Conservation (phyloP, 2,888 invertebrate species). For the Coelinius sp. region DNA sequence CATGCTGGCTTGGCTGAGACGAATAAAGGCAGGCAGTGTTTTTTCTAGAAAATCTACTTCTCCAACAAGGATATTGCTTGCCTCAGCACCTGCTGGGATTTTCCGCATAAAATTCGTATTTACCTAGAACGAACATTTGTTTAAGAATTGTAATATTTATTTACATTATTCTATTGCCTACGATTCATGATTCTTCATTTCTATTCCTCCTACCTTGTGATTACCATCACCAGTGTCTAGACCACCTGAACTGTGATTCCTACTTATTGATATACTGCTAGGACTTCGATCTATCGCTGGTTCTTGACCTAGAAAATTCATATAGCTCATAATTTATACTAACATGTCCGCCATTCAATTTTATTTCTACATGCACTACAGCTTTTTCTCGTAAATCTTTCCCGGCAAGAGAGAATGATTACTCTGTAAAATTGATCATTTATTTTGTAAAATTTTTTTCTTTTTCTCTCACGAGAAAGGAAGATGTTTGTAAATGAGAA, state of each 20-base stretch:
- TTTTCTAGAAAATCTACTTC: constrained; percentile 96
- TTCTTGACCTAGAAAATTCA: constrained; percentile 51
- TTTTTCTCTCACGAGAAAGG: background rate
- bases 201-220: constrained; percentile 71
- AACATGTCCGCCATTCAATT: constrained; percentile 25
- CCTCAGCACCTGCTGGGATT: constrained; percentile 96
- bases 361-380: background rate
- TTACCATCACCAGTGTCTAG: constrained; percentile 75
- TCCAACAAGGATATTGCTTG: constrained; percentile 97
- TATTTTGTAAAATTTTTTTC: background rate
- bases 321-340: constrained; percentile 67
- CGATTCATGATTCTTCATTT: background rate
- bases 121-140: constrained; percentile 72
- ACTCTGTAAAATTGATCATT: background rate
- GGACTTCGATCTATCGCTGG: constrained; percentile 58
- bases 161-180: background rate
- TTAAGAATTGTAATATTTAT: constrained; percentile 2
- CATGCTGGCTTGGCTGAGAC: constrained; percentile 87
- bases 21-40: constrained; percentile 92
- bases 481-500: background rate
- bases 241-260: constrained; percentile 81
- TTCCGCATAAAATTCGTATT: constrained; percentile 96
- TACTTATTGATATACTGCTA: constrained; percentile 84
- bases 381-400: constrained; percentile 1
- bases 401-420: background rate